phyloP scores from a whole-genome alignment of 1,140 invertebrate species.

The Brachionus paranguensis region DNA sequence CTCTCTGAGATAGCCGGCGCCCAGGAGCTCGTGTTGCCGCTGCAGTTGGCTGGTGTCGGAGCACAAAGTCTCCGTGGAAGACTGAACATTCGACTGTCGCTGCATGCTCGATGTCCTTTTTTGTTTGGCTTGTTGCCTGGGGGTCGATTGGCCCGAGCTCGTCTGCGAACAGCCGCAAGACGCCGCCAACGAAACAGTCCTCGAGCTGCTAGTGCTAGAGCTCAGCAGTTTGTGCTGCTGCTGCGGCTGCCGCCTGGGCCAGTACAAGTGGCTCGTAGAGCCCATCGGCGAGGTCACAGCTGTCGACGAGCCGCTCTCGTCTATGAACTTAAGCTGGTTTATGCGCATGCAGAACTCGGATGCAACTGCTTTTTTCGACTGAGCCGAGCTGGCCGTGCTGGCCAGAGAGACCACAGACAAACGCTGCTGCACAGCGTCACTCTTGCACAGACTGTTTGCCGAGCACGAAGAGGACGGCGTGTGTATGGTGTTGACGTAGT shows the following conservation, averaged over 20 bases:
- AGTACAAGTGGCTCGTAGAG: not conserved
- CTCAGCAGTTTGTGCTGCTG: not conserved
- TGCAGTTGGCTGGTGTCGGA: not conserved
- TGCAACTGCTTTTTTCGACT: not conserved
- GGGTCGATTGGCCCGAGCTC: constrained; percentile 4
- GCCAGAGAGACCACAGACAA: not conserved
- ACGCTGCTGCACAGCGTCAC: not conserved
- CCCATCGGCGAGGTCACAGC: constrained; percentile 19
- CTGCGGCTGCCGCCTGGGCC: not conserved
- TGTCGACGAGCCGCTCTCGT: constrained; percentile 31
- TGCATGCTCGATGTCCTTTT: not conserved
- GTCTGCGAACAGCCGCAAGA: no score
- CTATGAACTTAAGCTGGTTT: not conserved
- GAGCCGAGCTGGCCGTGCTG: not conserved
- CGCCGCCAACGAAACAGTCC: constrained; percentile 12
- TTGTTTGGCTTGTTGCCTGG: not conserved
- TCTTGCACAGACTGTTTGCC: not conserved
- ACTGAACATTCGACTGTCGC: constrained; percentile 11
- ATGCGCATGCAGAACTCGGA: constrained; percentile 2
- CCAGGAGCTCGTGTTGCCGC: not conserved
- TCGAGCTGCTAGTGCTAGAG: not conserved
- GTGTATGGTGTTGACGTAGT: not conserved
- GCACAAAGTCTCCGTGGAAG: constrained; percentile 29
- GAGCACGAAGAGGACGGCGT: not conserved
- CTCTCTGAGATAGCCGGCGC: not conserved